Percentiles rank a stretch among this genome's conserved stretches.
These are phyloP conservation scores for Phyllotreta striolata DNA, from an alignment of 2,888 invertebrate genomes.

Conservation along the genomic window DNA sequence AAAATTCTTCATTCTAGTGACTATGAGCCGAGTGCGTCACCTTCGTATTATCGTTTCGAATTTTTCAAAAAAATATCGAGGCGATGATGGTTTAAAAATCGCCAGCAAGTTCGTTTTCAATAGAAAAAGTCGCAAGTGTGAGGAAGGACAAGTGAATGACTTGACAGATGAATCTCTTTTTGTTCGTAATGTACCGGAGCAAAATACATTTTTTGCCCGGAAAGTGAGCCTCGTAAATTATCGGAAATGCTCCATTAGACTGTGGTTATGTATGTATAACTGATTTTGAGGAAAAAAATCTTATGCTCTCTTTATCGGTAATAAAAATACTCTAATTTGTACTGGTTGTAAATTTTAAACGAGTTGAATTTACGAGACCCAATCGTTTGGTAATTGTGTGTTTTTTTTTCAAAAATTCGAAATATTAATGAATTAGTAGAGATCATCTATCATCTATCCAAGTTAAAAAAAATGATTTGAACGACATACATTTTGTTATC, in stretches of 20 bases:
- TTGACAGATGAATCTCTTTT: constrained; percentile 10
- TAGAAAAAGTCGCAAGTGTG: constrained; percentile 35
- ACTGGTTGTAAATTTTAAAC: no score
- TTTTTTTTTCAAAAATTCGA: no score
- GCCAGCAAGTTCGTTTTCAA: constrained; percentile 29
- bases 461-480: constrained; percentile 28
- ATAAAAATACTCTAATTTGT: no score
- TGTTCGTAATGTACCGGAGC: not conserved
- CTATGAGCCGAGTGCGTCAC: constrained; percentile 41
- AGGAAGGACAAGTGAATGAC: constrained; percentile 36
- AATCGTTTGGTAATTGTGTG: no score
- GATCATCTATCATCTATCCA: constrained; percentile 14
- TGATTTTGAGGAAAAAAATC: no score
- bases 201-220: no score
- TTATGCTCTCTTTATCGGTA: no score
- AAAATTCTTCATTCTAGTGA: constrained; percentile 24
- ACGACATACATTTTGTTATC: constrained; percentile 37
- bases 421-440: not conserved
- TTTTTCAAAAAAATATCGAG: constrained; percentile 29
- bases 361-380: no score
- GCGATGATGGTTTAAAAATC: constrained; percentile 33
- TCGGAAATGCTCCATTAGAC: no score
- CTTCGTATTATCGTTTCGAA: constrained; percentile 28
- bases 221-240: no score
- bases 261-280: no score